Conservation (phyloP, 2,888 invertebrate species). For the Drosophila conformis region DNA sequence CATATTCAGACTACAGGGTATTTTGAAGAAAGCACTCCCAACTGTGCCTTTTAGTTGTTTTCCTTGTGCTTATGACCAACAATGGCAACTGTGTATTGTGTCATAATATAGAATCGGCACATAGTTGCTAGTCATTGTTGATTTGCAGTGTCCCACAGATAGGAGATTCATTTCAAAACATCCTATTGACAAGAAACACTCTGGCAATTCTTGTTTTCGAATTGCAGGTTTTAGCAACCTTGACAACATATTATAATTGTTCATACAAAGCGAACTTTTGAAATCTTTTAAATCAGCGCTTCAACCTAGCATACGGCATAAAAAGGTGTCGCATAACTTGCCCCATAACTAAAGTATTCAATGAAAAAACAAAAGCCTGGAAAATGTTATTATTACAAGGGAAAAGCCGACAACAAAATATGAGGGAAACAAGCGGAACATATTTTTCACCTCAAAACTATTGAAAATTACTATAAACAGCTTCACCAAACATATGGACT, state of each 20-base stretch:
- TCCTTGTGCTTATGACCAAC: neutral
- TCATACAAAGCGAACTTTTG: neutral
- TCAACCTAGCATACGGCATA: neutral
- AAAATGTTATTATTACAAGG: constrained; percentile 12
- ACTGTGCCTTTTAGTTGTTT: neutral
- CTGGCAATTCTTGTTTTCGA: neutral
- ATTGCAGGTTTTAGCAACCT: neutral
- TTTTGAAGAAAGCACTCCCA: neutral
- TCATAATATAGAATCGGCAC: neutral
- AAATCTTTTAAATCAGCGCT: neutral
- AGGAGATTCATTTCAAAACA: neutral
- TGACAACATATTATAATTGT: neutral
- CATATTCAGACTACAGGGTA: neutral
- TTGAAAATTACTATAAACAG: constrained; percentile 74
- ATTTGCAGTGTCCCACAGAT: neutral
- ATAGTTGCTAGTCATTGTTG: neutral
- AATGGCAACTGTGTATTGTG: neutral
- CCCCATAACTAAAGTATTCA: neutral
- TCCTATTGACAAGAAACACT: neutral
- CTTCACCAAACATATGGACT: constrained; percentile 36
- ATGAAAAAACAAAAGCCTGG: neutral
- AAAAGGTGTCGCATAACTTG: constrained; percentile 9
- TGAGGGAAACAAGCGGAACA: constrained; percentile 48
- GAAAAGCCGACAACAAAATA: constrained; percentile 10
- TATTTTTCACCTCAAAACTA: constrained; percentile 68